These are phyloP conservation scores for Pheosia tremula DNA, from an alignment of 2,888 invertebrate species.

Conservation along the genomic window DNA sequence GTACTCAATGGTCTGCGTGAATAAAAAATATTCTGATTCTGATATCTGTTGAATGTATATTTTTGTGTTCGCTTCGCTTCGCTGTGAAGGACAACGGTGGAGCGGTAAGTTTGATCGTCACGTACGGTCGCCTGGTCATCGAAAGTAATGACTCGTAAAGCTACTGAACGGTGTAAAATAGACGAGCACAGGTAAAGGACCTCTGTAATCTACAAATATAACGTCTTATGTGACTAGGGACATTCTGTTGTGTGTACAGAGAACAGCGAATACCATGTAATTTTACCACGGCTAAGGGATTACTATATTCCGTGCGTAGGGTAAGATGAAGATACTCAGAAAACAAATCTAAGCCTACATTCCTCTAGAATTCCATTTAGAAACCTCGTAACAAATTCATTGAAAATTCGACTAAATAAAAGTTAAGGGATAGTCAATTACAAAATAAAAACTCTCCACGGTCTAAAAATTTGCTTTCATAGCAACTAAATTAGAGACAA, in stretches of 20 bases:
- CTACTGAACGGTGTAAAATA: constrained; percentile 69
- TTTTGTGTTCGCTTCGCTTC: constrained; percentile 17
- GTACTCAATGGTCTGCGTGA: too few species aligned
- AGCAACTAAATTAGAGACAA: constrained; percentile 35
- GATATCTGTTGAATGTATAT: not conserved
- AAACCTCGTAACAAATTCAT: too few species aligned
- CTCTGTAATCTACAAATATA: constrained; percentile 26
- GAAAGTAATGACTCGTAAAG: constrained; percentile 79
- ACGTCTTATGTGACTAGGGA: constrained; percentile 10
- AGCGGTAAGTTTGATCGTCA: constrained; percentile 54
- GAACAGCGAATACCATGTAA: not conserved
- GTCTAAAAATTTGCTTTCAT: constrained; percentile 32
- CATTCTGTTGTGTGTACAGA: not conserved
- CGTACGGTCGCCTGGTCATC: constrained; percentile 69
- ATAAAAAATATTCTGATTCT: too few species aligned
- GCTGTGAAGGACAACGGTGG: constrained; percentile 15
- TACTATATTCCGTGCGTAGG: too few species aligned
- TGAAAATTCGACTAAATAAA: not conserved
- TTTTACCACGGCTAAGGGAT: too few species aligned
- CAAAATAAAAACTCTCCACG: constrained; percentile 4
- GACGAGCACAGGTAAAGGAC: constrained; percentile 56
- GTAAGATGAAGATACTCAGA: too few species aligned
- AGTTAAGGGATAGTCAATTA: not conserved
- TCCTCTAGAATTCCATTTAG: too few species aligned
- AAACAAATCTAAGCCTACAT: too few species aligned